phyloP scores from a whole-genome alignment of 2,797 vertebrate species.

The Chelmon rostratus region DNA sequence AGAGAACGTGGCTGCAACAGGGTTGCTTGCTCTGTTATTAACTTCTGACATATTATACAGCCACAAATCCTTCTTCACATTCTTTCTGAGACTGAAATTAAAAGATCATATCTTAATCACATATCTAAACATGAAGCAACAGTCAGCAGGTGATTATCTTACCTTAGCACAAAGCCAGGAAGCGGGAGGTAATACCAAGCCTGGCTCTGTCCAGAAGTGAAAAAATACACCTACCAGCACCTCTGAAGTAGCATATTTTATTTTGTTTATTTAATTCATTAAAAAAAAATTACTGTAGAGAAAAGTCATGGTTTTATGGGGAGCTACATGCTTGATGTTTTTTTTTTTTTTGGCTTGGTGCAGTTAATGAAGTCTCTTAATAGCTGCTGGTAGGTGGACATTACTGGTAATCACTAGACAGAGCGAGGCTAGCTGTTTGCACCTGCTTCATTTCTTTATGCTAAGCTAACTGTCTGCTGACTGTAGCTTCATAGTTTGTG shows the following conservation, averaged over 20 bases:
- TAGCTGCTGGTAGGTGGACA: neutral
- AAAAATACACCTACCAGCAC: neutral
- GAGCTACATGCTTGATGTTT: neutral
- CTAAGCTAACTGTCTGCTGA: conserved; percentile 10
- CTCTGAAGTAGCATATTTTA: too few relatives aligned
- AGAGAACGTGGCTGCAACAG: conserved; percentile 21
- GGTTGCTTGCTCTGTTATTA: conserved; percentile 18
- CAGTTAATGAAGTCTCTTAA: neutral
- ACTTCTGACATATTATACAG: conserved; percentile 10
- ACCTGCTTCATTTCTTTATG: conserved; percentile 2
- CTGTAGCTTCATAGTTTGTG: conserved; percentile 10
- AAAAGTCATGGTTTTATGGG: neutral
- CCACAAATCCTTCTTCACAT: conserved; percentile 4
- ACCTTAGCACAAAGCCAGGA: neutral
- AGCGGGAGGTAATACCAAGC: neutral
- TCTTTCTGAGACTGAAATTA: neutral
- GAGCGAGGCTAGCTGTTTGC: conserved; percentile 3
- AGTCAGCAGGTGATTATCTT: neutral
- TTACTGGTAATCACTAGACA: neutral
- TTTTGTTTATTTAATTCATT: too few relatives aligned
- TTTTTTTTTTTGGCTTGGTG: neutral
- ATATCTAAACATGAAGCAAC: neutral
- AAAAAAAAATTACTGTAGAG: neutral
- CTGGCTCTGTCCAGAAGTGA: neutral
- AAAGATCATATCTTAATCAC: conserved; percentile 12